These are phyloP conservation scores for Synergus laeviventris DNA, from an alignment of 2,888 invertebrate genomes.

Conservation along the genomic window DNA sequence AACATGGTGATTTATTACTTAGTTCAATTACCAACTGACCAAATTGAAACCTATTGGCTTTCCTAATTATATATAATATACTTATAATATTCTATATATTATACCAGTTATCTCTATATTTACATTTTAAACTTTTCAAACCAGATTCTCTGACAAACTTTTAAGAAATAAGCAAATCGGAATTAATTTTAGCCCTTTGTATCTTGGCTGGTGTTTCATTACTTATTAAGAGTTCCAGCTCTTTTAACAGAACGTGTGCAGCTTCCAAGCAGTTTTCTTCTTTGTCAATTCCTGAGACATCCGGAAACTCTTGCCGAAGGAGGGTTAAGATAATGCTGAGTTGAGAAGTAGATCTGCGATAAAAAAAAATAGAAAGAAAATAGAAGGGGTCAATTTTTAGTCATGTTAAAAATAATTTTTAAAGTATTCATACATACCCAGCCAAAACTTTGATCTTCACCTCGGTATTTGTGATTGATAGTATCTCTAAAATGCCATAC, in stretches of 20 bases:
- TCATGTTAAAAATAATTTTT: background rate
- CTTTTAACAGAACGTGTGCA: slow-evolving; percentile 61
- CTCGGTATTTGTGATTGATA: slow-evolving; percentile 49
- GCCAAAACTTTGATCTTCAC: slow-evolving; percentile 60
- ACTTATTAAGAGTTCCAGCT: slow-evolving; percentile 63
- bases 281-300: slow-evolving; percentile 48
- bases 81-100: no score
- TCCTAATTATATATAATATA: no score
- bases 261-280: slow-evolving; percentile 59
- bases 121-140: background rate
- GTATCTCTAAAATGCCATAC: slow-evolving; percentile 65
- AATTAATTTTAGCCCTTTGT: slow-evolving; percentile 63
- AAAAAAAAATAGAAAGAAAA: slow-evolving; percentile 7
- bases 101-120: background rate
- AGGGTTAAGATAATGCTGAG: slow-evolving; percentile 63
- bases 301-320: slow-evolving; percentile 62
- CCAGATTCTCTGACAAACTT: background rate
- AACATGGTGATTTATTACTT: background rate
- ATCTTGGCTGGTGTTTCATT: slow-evolving; percentile 55
- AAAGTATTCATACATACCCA: slow-evolving; percentile 57
- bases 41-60: no score
- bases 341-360: slow-evolving; percentile 61
- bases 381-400: no score
- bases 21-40: background rate
- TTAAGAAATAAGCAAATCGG: slow-evolving; percentile 69